These are phyloP conservation scores for Steromphala cineraria DNA, from an alignment of 2,888 invertebrate species.

Conservation along the genomic window DNA sequence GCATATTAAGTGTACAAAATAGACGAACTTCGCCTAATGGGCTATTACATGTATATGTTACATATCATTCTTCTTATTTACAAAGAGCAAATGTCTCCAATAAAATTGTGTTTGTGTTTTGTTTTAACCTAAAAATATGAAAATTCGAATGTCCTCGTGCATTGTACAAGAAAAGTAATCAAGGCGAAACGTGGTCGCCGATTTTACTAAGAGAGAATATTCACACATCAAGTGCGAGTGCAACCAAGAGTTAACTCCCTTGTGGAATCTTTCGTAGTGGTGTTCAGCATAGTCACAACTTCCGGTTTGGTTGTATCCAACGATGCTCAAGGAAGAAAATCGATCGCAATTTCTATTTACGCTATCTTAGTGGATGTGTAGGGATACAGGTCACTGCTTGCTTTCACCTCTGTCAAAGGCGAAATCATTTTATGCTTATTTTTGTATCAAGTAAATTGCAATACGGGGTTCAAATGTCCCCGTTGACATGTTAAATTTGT, in stretches of 20 bases:
- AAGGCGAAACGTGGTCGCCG: too few species aligned
- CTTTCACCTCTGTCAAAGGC: not conserved
- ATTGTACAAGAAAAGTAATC: too few species aligned
- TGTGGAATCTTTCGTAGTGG: not conserved
- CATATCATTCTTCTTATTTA: too few species aligned
- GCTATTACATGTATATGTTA: too few species aligned
- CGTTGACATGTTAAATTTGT: not conserved
- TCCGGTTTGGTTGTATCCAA: slow-evolving; percentile 1
- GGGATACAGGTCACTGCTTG: not conserved
- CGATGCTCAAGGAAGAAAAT: slow-evolving; percentile 6
- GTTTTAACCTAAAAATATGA: too few species aligned
- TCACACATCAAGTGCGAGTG: not conserved
- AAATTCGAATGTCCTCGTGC: too few species aligned
- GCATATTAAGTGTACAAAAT: too few species aligned
- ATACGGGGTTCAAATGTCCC: not conserved
- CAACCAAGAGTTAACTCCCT: not conserved
- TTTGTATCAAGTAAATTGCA: not conserved
- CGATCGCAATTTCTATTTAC: not conserved
- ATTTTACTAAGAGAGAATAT: too few species aligned
- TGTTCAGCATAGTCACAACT: not conserved
- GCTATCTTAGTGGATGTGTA: not conserved
- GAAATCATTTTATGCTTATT: not conserved
- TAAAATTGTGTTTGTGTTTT: too few species aligned
- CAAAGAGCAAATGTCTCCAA: too few species aligned
- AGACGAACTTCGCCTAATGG: too few species aligned